A percentile compares a stretch with the other conserved stretches of the same genome.
These are phyloP conservation scores for Monochamus alternatus DNA, from an alignment of 2,888 invertebrate genomes.

Conservation along the genomic window DNA sequence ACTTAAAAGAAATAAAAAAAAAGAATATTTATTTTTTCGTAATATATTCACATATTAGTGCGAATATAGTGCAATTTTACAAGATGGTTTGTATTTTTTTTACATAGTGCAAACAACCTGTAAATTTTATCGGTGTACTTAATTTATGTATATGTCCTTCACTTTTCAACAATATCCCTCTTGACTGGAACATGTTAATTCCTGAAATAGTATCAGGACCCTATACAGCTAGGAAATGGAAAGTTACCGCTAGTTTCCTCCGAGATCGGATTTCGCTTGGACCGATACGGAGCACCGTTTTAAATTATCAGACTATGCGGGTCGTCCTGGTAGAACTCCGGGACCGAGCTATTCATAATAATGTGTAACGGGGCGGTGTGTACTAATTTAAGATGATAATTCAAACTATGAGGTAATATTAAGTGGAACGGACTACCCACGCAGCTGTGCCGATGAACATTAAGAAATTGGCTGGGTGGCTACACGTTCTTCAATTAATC, in stretches of 20 bases:
- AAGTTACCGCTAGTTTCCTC: conserved; percentile 27
- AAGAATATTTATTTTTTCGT: too few species aligned
- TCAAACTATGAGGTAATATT: conserved; percentile 12
- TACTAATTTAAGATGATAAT: conserved; percentile 23
- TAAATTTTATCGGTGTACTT: too few species aligned
- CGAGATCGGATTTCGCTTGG: conserved; percentile 29
- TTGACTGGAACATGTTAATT: conserved; percentile 12
- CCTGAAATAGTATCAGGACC: conserved; percentile 19
- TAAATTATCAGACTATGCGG: conserved; percentile 27
- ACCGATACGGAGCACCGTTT: conserved; percentile 24
- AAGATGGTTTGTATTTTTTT: too few species aligned
- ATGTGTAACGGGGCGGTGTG: conserved; percentile 7
- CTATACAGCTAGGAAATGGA: conserved; percentile 20
- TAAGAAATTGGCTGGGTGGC: conserved; percentile 18
- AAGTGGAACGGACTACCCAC: conserved; percentile 16
- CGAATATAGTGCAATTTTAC: too few species aligned
- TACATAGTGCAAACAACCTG: too few species aligned
- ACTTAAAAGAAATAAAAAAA: too few species aligned
- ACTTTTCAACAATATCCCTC: background rate
- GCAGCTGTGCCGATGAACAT: conserved; percentile 16
- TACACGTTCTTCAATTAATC: background rate
- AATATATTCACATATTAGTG: too few species aligned
- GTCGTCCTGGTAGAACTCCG: conserved; percentile 9
- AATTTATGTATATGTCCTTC: too few species aligned
- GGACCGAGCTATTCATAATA: conserved; percentile 23